These are phyloP conservation scores for Ceratoteleas bidentatus DNA, from an alignment of 1,140 invertebrate species.

Conservation along the genomic window DNA sequence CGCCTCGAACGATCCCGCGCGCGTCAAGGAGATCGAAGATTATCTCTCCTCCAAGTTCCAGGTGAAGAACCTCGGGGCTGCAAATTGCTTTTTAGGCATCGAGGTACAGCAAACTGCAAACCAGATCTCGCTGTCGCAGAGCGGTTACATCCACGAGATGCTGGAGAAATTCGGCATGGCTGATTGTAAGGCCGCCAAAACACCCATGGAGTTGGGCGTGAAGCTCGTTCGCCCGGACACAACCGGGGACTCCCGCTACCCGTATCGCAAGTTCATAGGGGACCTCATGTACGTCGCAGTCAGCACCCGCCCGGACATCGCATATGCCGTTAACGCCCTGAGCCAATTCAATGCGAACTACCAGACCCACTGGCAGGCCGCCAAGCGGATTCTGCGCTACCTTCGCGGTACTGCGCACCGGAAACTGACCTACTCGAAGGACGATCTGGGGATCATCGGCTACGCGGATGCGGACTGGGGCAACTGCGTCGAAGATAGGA, in stretches of 20 bases:
- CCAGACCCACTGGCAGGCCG: not conserved
- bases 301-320: not conserved
- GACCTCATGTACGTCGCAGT: not conserved
- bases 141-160: no score
- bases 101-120: no score
- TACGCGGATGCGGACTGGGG: not conserved
- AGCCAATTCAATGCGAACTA: not conserved
- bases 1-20: no score
- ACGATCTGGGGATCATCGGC: not conserved
- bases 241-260: not conserved
- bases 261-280: not conserved
- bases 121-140: no score
- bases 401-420: not conserved
- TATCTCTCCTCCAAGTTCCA: no score
- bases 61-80: no score
- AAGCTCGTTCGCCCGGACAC: no score
- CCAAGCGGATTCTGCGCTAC: not conserved
- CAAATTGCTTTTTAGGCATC: no score
- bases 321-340: not conserved
- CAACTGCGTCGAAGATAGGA: not conserved
- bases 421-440: not conserved
- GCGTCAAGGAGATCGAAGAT: no score
- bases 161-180: no score
- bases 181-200: no score
- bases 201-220: no score